These are phyloP conservation scores for Neoitamus cyanurus DNA, from an alignment of 2,888 invertebrate species.

Conservation along the genomic window DNA sequence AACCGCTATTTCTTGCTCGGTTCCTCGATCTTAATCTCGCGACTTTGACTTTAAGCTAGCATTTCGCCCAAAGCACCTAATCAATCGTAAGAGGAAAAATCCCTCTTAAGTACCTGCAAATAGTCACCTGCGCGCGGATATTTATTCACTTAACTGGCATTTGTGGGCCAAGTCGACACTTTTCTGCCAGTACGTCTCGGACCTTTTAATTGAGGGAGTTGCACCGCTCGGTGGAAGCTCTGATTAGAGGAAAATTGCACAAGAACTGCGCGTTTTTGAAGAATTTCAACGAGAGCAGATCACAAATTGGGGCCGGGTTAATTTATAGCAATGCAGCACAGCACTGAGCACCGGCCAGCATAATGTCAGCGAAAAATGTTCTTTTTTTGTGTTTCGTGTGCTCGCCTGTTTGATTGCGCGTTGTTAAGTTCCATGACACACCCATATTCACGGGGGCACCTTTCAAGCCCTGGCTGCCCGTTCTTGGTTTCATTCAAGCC, in stretches of 20 bases:
- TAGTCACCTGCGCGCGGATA: constrained; percentile 2
- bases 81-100: constrained; percentile 2
- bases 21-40: constrained; percentile 35
- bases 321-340: constrained; percentile 3
- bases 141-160: neutral
- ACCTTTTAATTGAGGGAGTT: constrained; percentile 24
- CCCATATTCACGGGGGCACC: constrained; percentile 29
- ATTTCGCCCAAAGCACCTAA: constrained; percentile 30
- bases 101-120: neutral
- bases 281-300: constrained; percentile 31
- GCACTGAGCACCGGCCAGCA: neutral
- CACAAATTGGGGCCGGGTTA: constrained; percentile 21
- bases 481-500: neutral
- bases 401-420: neutral
- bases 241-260: constrained; percentile 28
- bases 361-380: constrained; percentile 11
- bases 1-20: neutral
- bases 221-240: neutral
- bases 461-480: constrained; percentile 2
- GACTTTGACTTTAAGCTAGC: constrained; percentile 38
- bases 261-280: constrained; percentile 10
- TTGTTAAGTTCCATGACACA: constrained; percentile 9
- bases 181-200: neutral
- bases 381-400: neutral
- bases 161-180: neutral